Percentiles rank a stretch among this genome's conserved stretches.
Conservation (phyloP, 2,888 invertebrate species). For the Tachina lurida region DNA sequence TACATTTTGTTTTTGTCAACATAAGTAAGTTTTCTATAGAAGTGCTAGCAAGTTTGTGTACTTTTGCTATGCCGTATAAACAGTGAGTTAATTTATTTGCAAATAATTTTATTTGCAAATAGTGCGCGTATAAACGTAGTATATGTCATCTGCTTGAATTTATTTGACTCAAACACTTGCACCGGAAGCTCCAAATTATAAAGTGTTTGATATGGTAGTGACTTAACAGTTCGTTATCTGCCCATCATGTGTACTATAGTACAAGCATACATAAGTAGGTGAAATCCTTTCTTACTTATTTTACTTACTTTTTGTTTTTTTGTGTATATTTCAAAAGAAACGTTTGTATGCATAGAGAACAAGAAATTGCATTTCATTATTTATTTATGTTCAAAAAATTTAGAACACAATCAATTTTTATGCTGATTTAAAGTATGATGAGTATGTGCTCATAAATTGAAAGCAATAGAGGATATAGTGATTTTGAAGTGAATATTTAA, state of each 20-base stretch:
- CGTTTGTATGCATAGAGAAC: slow-evolving; percentile 8
- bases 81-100: too few species aligned
- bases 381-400: slow-evolving; percentile 41
- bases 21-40: too few species aligned
- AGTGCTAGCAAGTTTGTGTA: too few species aligned
- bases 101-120: too few species aligned
- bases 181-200: background rate
- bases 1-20: too few species aligned
- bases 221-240: background rate
- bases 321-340: slow-evolving; percentile 17
- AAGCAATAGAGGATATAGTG: background rate
- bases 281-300: slow-evolving; percentile 7
- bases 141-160: background rate
- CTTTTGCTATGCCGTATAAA: too few species aligned
- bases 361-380: slow-evolving; percentile 51
- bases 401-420: slow-evolving; percentile 30
- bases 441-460: slow-evolving; percentile 10
- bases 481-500: too few species aligned
- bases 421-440: background rate
- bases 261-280: background rate
- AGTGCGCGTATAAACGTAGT: too few species aligned
- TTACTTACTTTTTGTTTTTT: slow-evolving; percentile 18
- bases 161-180: background rate
- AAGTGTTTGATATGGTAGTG: background rate
- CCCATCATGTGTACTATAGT: background rate